Evolutionary conservation across 2,888 invertebrate genomes (phyloP).

Genomic region (Erebia aethiops): DNA sequence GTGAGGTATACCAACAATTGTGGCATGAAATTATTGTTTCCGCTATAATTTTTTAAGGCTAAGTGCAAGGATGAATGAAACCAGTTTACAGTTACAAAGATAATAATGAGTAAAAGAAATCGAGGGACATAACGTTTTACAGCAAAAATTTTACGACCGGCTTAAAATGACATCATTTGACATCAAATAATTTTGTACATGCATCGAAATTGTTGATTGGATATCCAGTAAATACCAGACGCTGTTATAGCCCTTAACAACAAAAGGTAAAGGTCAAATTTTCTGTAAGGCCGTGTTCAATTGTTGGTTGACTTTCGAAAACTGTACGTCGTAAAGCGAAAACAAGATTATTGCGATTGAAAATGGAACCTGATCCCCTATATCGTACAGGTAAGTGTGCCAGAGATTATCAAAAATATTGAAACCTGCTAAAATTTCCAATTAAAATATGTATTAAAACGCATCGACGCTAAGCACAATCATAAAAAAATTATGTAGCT

Average conservation of each 20-base stretch:
- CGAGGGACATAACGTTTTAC: constrained; percentile 44
- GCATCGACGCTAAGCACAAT: not conserved
- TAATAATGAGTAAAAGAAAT: constrained; percentile 43
- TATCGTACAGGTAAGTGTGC: constrained; percentile 44
- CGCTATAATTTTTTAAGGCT: constrained; percentile 46
- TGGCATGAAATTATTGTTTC: constrained; percentile 46
- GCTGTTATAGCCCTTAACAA: constrained; percentile 30
- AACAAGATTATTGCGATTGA: constrained; percentile 44
- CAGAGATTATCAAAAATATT: constrained; percentile 35
- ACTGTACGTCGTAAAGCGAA: constrained; percentile 41
- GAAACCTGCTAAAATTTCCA: constrained; percentile 32
- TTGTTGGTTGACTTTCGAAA: constrained; percentile 29
- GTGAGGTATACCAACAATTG: constrained; percentile 45
- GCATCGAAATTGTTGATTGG: constrained; percentile 22
- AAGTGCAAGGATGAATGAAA: constrained; percentile 46
- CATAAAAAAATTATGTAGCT: not conserved
- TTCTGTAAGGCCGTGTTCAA: constrained; percentile 11
- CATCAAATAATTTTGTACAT: constrained; percentile 46
- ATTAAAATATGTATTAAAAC: constrained; percentile 28
- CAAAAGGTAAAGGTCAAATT: constrained; percentile 25
- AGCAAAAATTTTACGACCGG: constrained; percentile 44
- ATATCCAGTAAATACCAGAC: not conserved
- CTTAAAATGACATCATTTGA: constrained; percentile 50
- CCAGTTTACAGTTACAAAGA: constrained; percentile 45
- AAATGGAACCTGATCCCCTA: constrained; percentile 44